Conservation (phyloP, 2,113 vertebrate species). For the Globicephala melas region DNA sequence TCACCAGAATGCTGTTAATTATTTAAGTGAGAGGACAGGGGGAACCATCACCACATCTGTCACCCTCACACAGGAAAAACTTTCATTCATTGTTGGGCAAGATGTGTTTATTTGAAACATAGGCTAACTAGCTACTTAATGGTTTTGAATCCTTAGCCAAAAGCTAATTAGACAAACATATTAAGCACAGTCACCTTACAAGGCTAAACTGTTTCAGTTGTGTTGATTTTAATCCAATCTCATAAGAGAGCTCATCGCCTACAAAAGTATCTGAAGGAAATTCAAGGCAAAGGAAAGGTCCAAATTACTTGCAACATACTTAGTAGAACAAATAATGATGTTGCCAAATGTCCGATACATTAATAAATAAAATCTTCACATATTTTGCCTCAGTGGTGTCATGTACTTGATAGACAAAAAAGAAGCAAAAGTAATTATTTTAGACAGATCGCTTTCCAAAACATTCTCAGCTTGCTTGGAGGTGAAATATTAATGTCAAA, state of each 20-base stretch:
- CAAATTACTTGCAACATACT: neutral
- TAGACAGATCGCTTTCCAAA: neutral
- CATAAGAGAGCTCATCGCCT: conserved; percentile 11
- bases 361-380: conserved; percentile 31
- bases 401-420: neutral
- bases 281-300: neutral
- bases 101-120: conserved; percentile 92
- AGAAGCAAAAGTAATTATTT: conserved; percentile 5
- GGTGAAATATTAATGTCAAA: conserved; percentile 28
- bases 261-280: conserved; percentile 38
- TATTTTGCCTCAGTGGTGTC: neutral
- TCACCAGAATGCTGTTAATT: conserved; percentile 85
- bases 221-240: conserved; percentile 64
- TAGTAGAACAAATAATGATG: conserved; percentile 9
- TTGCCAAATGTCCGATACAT: neutral
- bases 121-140: conserved; percentile 94
- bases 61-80: conserved; percentile 81
- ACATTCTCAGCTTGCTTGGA: neutral
- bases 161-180: conserved; percentile 91
- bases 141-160: conserved; percentile 88
- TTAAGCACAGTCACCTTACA: conserved; percentile 80
- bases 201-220: conserved; percentile 66
- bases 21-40: conserved; percentile 87
- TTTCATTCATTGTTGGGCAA: conserved; percentile 82
- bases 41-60: conserved; percentile 91